Evolutionary conservation across 2,113 vertebrate genomes (phyloP).

Genomic region (Atlantisia rogersi): DNA sequence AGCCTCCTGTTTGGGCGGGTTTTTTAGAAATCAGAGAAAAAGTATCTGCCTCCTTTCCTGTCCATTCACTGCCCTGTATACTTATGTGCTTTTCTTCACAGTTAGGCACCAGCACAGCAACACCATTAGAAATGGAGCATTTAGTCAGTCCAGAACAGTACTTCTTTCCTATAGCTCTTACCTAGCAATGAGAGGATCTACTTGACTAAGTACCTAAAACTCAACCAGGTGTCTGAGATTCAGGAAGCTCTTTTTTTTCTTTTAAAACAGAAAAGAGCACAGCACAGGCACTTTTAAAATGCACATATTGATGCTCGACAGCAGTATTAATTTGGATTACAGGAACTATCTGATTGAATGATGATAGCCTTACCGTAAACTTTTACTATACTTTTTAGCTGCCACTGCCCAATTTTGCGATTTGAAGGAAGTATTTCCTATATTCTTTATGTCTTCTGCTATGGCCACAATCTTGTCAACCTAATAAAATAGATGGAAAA

Average conservation of each 20-base stretch:
- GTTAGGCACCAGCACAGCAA: not conserved
- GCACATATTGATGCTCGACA: not conserved
- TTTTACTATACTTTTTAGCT: constrained; percentile 90
- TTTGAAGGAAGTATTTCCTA: constrained; percentile 95
- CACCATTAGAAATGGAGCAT: not conserved
- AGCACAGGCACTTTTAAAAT: not conserved
- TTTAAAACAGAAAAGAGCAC: not conserved
- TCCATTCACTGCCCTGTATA: not conserved
- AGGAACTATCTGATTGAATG: constrained; percentile 7
- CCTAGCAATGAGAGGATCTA: not conserved
- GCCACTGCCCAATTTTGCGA: constrained; percentile 91
- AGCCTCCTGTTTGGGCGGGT: not conserved
- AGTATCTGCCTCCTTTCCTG: not conserved
- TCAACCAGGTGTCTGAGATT: not conserved
- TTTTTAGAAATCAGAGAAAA: not conserved
- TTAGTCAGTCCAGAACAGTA: not conserved
- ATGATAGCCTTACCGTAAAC: constrained; percentile 84
- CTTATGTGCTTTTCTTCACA: not conserved
- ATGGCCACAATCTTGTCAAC: constrained; percentile 86
- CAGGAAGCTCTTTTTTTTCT: not conserved
- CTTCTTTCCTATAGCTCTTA: not conserved
- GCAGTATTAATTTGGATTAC: not conserved
- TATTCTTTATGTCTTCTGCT: constrained; percentile 93
- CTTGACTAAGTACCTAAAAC: not conserved
- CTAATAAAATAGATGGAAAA: constrained; percentile 75